These are phyloP conservation scores for Aphelocoma coerulescens DNA, from an alignment of 2,113 vertebrate species.

Conservation along the genomic window DNA sequence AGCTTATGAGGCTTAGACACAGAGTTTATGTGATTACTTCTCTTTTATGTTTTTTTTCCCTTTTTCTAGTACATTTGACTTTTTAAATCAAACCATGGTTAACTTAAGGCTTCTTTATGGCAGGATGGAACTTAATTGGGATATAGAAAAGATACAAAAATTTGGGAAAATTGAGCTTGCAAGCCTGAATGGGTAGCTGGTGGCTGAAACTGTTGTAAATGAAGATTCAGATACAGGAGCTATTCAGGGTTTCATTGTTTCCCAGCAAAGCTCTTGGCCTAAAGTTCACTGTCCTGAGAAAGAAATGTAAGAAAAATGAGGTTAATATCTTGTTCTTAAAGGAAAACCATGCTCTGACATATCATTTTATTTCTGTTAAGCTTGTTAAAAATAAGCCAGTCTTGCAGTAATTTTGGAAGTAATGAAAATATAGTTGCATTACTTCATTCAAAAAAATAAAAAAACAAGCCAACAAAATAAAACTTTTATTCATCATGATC, in stretches of 20 bases:
- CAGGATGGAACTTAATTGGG: background rate
- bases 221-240: background rate
- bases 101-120: background rate
- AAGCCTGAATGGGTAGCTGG: background rate
- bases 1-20: background rate
- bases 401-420: background rate
- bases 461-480: background rate
- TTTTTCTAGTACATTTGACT: background rate
- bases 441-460: background rate
- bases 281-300: background rate
- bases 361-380: background rate
- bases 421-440: background rate
- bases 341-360: accelerated
- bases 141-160: background rate
- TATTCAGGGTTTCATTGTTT: background rate
- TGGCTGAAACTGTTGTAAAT: background rate
- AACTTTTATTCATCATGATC: background rate
- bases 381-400: background rate
- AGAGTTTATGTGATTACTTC: background rate
- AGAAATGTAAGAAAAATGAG: background rate
- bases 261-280: background rate
- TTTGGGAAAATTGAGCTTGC: background rate
- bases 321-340: background rate
- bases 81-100: background rate
- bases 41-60: background rate